Evolutionary conservation across 2,113 vertebrate genomes (phyloP).

Genomic region (Tauraco erythrolophus): DNA sequence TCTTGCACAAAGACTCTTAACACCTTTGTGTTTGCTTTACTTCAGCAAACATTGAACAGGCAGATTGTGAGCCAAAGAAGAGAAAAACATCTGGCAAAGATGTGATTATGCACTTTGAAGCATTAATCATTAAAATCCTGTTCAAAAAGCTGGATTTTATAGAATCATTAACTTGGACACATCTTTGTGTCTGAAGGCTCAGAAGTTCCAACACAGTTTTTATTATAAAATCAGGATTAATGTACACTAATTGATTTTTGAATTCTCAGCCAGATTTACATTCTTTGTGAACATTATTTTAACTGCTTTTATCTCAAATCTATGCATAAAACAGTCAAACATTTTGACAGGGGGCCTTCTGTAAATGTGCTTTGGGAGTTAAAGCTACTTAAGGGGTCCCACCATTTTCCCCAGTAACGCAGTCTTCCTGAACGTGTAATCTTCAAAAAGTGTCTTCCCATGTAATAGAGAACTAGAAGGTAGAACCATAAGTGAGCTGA

Average conservation of each 20-base stretch:
- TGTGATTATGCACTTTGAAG: neutral
- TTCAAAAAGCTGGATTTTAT: neutral
- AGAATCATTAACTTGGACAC: neutral
- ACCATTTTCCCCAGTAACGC: neutral
- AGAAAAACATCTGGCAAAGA: constrained; percentile 36
- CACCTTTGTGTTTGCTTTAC: constrained; percentile 51
- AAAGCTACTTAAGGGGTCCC: neutral
- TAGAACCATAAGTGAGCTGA: neutral
- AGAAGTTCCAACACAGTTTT: neutral
- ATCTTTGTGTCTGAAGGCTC: neutral
- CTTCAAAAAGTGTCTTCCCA: neutral
- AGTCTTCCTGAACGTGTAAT: neutral
- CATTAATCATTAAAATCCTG: constrained; percentile 19
- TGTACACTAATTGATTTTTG: neutral
- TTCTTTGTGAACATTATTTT: neutral
- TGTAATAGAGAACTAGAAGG: neutral
- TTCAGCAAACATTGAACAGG: constrained; percentile 26
- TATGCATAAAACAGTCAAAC: neutral
- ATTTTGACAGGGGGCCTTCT: neutral
- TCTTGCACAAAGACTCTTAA: constrained; percentile 26
- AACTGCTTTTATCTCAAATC: neutral
- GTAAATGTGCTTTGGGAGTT: neutral
- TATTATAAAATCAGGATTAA: neutral
- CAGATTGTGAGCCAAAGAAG: neutral
- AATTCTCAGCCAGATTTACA: neutral